Conservation (phyloP, 2,888 invertebrate species). For the Desoria tigrina region DNA sequence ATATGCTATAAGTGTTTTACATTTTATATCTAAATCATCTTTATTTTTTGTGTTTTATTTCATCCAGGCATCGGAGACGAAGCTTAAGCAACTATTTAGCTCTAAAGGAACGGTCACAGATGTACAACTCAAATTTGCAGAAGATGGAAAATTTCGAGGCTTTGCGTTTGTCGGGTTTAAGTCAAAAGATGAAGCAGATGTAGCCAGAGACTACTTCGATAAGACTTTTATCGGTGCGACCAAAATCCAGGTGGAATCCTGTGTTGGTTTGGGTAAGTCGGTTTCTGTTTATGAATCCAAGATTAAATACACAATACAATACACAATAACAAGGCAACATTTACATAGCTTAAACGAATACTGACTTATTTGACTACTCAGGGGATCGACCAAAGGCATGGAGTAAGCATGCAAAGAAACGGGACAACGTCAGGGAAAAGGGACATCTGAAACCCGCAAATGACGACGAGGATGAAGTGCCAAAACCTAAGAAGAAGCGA, state of each 20-base stretch:
- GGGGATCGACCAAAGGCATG: slow-evolving; percentile 75
- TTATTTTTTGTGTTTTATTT: no score
- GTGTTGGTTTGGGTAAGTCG: slow-evolving; percentile 56
- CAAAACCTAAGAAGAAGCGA: slow-evolving; percentile 56
- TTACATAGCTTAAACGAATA: no score
- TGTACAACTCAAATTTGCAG: slow-evolving; percentile 86
- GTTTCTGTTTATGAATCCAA: not conserved
- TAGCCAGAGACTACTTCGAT: slow-evolving; percentile 77
- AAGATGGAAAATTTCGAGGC: slow-evolving; percentile 85
- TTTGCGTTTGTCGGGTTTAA: slow-evolving; percentile 93
- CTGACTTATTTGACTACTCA: no score
- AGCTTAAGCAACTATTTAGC: slow-evolving; percentile 73
- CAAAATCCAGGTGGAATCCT: slow-evolving; percentile 73
- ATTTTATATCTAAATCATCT: no score
- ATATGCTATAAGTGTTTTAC: no score
- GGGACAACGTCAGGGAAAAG: slow-evolving; percentile 59
- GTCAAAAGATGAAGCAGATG: slow-evolving; percentile 73
- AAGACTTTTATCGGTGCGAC: slow-evolving; percentile 81
- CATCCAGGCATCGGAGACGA: slow-evolving; percentile 78
- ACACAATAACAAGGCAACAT: no score
- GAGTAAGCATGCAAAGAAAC: slow-evolving; percentile 79
- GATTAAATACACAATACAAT: no score
- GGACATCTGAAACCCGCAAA: slow-evolving; percentile 15
- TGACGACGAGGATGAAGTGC: slow-evolving; percentile 52
- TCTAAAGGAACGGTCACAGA: slow-evolving; percentile 86